phyloP scores from a whole-genome alignment of 2,888 invertebrate genomes.

The Halictus ligatus region DNA sequence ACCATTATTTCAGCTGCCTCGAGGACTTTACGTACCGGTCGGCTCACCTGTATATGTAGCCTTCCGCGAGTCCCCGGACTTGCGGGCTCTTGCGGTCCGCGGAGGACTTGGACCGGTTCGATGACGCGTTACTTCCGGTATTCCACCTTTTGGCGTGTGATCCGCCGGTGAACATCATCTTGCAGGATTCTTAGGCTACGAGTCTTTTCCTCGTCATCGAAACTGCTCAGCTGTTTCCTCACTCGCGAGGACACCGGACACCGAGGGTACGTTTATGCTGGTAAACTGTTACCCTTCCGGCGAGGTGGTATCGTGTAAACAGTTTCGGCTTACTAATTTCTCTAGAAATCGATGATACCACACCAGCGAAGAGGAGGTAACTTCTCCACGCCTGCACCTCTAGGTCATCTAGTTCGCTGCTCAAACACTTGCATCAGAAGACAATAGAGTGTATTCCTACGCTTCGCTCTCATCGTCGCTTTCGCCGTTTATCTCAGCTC shows the following conservation, averaged over 20 bases:
- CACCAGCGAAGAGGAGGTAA: not conserved
- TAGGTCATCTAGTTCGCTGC: constrained; percentile 1
- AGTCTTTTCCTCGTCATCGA: not conserved
- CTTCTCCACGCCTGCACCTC: not conserved
- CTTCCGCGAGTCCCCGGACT: constrained; percentile 75
- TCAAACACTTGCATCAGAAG: not conserved
- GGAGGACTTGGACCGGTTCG: constrained; percentile 72
- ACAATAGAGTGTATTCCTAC: not conserved
- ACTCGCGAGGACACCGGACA: not conserved
- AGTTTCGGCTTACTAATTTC: not conserved
- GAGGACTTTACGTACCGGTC: constrained; percentile 48
- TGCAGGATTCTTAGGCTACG: constrained; percentile 63
- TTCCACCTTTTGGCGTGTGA: constrained; percentile 87
- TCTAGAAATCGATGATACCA: not conserved
- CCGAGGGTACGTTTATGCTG: not conserved
- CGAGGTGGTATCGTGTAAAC: not conserved
- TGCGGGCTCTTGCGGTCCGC: constrained; percentile 74
- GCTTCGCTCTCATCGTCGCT: not conserved
- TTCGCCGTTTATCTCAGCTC: constrained; percentile 1
- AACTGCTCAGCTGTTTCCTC: not conserved
- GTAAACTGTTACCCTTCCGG: not conserved
- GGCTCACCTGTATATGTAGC: constrained; percentile 80
- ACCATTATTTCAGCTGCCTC: not conserved
- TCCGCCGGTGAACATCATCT: constrained; percentile 90
- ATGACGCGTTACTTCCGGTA: constrained; percentile 71